Evolutionary conservation across 2,888 invertebrate genomes (phyloP).

Genomic region (Cantharis rufa): DNA sequence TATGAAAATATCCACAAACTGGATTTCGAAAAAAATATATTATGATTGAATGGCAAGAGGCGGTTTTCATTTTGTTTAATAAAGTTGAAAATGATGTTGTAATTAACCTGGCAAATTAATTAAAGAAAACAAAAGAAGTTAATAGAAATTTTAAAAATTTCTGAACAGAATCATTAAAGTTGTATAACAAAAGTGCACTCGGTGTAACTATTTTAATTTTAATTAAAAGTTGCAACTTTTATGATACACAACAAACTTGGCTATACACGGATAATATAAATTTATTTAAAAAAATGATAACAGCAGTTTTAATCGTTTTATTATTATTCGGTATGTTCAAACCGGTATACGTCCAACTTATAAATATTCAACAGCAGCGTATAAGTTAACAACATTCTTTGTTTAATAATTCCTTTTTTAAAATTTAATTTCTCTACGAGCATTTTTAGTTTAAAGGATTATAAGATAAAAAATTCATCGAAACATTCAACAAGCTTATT

Average conservation of each 20-base stretch:
- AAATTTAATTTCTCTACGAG: neutral
- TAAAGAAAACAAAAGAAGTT: neutral
- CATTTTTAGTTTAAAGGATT: neutral
- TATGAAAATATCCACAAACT: no score
- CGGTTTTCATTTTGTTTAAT: neutral
- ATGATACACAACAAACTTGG: neutral
- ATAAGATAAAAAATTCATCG: neutral
- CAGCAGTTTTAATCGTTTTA: neutral
- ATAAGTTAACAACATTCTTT: neutral
- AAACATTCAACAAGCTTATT: conserved; percentile 30
- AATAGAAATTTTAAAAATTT: neutral
- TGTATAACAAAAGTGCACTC: neutral
- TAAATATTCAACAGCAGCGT: neutral
- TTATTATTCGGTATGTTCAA: neutral
- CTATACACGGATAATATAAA: neutral
- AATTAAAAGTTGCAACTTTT: neutral
- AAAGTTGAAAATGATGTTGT: neutral
- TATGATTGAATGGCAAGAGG: neutral
- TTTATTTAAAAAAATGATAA: neutral
- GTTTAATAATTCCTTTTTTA: neutral
- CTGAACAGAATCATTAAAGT: neutral
- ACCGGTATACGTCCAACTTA: neutral
- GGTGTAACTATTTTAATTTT: neutral
- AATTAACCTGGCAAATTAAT: neutral
- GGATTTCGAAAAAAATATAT: no score